Percentiles rank a stretch among this genome's conserved stretches.
Conservation (phyloP, 1,140 invertebrate genomes). For the Bradysia coprophila region DNA sequence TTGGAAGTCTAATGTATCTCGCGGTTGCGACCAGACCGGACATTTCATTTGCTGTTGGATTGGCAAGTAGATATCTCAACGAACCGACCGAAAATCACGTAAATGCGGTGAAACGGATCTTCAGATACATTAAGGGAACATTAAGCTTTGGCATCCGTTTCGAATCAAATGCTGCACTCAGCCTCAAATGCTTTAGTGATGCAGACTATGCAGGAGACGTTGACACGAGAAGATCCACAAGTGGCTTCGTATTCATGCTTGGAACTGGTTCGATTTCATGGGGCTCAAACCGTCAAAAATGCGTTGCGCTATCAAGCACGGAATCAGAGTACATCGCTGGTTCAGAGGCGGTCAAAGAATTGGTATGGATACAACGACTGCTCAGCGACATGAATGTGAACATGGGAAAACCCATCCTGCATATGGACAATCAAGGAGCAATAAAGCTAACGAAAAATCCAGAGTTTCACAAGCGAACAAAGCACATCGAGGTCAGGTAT, state of each 20-base stretch:
- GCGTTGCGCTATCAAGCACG: conserved; percentile 11
- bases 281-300: conserved; percentile 10
- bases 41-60: conserved; percentile 14
- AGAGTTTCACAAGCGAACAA: conserved; percentile 7
- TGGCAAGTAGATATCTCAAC: conserved; percentile 21
- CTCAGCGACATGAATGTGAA: not conserved
- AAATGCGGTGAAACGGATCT: conserved; percentile 17
- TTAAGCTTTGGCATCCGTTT: conserved; percentile 8
- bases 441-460: conserved; percentile 10
- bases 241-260: conserved; percentile 10
- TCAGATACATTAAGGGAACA: conserved; percentile 24
- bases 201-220: conserved; percentile 17
- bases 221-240: conserved; percentile 14
- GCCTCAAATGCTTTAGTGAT: conserved; percentile 10
- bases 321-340: conserved; percentile 24
- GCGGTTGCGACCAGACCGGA: conserved; percentile 20
- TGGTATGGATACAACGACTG: conserved; percentile 2
- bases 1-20: conserved; percentile 24
- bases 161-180: not conserved
- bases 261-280: conserved; percentile 8
- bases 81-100: conserved; percentile 16
- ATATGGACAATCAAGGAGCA: conserved; percentile 10
- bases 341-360: conserved; percentile 13
- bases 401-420: not conserved
- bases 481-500: conserved; percentile 11